A percentile compares a stretch with the other conserved stretches of the same genome.
These are phyloP conservation scores for Eledona agricola DNA, from an alignment of 2,888 invertebrate species.

Conservation along the genomic window DNA sequence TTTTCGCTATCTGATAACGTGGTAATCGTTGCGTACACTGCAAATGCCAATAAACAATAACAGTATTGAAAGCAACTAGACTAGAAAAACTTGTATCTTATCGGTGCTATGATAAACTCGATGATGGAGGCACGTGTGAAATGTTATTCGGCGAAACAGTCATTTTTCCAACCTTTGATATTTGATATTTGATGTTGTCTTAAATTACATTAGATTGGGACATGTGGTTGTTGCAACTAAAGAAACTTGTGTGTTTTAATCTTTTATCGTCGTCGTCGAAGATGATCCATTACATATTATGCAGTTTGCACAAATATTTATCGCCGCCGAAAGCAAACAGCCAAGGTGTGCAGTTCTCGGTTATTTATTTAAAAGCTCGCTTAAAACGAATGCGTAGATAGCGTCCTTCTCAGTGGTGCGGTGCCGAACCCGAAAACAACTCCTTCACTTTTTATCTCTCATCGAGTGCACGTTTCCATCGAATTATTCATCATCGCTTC, in stretches of 20 bases:
- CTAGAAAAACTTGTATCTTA: constrained; percentile 10
- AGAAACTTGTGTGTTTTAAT: too few relatives aligned
- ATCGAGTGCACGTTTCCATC: too few relatives aligned
- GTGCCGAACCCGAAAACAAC: neutral
- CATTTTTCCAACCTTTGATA: too few relatives aligned
- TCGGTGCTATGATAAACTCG: constrained; percentile 4
- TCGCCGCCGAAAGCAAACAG: constrained; percentile 14
- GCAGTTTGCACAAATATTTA: constrained; percentile 18
- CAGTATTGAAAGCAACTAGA: neutral
- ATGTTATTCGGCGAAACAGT: constrained; percentile 12
- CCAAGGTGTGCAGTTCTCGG: constrained; percentile 10
- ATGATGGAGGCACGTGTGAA: constrained; percentile 15
- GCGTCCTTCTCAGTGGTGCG: constrained; percentile 4
- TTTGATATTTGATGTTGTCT: too few relatives aligned
- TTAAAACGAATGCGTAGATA: constrained; percentile 9
- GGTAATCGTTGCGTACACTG: too few relatives aligned
- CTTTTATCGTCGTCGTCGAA: too few relatives aligned
- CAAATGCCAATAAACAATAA: neutral
- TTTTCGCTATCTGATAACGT: too few relatives aligned
- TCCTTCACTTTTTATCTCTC: constrained; percentile 12
- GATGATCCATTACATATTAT: constrained; percentile 15
- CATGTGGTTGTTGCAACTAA: too few relatives aligned
- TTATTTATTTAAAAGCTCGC: constrained; percentile 20
- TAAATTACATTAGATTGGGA: too few relatives aligned
- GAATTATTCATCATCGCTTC: neutral